Percentiles rank a stretch among this genome's conserved stretches.
phyloP scores from a whole-genome alignment of 2,797 vertebrate species.

The Pangasius mekongensis region DNA sequence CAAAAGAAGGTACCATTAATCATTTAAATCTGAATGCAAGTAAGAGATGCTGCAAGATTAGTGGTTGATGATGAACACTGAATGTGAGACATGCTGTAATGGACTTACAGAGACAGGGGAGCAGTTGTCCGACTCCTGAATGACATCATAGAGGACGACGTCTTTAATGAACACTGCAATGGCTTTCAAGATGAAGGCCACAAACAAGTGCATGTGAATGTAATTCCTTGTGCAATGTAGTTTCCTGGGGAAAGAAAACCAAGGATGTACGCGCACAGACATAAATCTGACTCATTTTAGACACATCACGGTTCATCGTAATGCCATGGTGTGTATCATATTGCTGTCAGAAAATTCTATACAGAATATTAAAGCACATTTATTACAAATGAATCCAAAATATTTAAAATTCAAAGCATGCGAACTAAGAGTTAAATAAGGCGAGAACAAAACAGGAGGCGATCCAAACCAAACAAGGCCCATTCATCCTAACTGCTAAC shows the following conservation, averaged over 20 bases:
- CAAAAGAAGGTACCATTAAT: neutral
- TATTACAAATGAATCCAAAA: neutral
- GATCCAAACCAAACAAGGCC: neutral
- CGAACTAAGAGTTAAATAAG: neutral
- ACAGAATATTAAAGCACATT: neutral
- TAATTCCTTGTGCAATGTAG: slow-evolving; percentile 96
- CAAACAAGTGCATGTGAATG: slow-evolving; percentile 95
- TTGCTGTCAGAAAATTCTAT: neutral
- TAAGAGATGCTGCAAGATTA: neutral
- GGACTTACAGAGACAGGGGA: slow-evolving; percentile 82
- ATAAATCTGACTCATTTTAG: neutral
- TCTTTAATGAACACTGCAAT: slow-evolving; percentile 92
- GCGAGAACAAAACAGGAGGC: neutral
- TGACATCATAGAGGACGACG: slow-evolving; percentile 83
- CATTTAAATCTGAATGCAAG: neutral
- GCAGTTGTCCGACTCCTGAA: slow-evolving; percentile 83
- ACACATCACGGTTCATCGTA: neutral
- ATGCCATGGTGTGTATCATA: neutral
- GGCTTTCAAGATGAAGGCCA: slow-evolving; percentile 94
- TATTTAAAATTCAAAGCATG: neutral
- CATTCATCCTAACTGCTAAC: neutral
- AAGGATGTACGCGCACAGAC: slow-evolving; percentile 16
- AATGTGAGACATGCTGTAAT: neutral
- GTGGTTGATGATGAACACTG: neutral
- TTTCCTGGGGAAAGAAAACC: slow-evolving; percentile 77